Base-by-base conservation (phyloP, 1,140 invertebrate species). In the Drosophila pseudoobscura region DNA sequence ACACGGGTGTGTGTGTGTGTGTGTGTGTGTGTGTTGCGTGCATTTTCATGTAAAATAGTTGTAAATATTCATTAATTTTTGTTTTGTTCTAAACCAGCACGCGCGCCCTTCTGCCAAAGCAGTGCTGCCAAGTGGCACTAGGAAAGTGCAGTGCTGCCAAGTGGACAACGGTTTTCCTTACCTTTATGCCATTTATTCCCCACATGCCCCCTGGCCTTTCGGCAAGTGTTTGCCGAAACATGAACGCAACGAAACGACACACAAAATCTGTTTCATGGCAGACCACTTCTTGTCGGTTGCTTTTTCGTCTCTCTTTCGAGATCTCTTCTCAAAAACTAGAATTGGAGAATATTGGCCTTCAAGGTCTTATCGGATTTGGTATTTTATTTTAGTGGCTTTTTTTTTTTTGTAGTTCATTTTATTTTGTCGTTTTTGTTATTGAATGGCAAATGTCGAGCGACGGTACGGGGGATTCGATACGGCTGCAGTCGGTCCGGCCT, bases 201-300 rank as follows among this genome's bases (percentile, higher is more conserved):
- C 15, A n/a, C 31, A 44, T 47, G 44, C 9, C 51, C 8, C 8
- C 31, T 3, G 8, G n/a, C 41, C 45, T 4, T 35, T 56, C 22
- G 31, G 43, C 26, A 0, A 56, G 47, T 35, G 45, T 39, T 11
- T 39, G 8, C 4, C 35, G 35, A 39, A 35, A 69, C 56, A 26
- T 68, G 45, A 68, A 26, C 56, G 20, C 43, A 49, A 68, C 31
- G 8, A 35, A 39, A 39, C 35, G 35, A 39, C 13, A 39, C 11
- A 69, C 35, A 52, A 69, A 70, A 70, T 70, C 52, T 57, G 66
- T 70, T 70, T 70, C 66, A 70, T 70, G 66, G 66, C 66, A 43
- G 66, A 57, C 66, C 63, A 66, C 66, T 69, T 70, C 35, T 39
- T 13, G 35, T 49, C 6, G 51, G 35, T 43, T 54, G 11, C 24